Percentiles rank a stretch among this genome's conserved stretches.
phyloP scores from a whole-genome alignment of 2,113 vertebrate genomes.

The Protobothrops mucrosquamatus region DNA sequence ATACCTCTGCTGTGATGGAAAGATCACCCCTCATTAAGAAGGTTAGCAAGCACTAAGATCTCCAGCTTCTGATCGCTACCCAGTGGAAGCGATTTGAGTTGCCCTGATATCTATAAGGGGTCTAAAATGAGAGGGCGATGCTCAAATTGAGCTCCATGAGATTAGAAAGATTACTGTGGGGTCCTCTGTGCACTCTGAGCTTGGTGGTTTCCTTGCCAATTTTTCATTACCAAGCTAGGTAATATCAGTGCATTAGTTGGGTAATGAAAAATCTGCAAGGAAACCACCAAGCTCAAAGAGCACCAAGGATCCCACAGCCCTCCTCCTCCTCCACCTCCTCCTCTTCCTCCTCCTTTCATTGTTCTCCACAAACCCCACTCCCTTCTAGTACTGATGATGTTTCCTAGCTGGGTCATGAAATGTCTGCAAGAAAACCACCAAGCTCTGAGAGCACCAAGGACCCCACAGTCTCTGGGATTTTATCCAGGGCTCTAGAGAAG shows the following conservation, averaged over 20 bases:
- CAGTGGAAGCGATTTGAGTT: not conserved
- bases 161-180: not conserved
- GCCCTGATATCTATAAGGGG: too few relatives aligned
- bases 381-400: too few relatives aligned
- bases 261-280: not conserved
- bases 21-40: not conserved
- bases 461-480: not conserved
- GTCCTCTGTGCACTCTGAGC: not conserved
- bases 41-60: not conserved
- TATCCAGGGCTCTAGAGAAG: not conserved
- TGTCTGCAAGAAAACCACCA: too few relatives aligned
- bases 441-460: too few relatives aligned
- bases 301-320: not conserved
- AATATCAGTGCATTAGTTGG: not conserved
- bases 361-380: too few relatives aligned
- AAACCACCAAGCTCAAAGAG: not conserved
- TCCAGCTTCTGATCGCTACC: too few relatives aligned
- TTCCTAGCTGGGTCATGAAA: too few relatives aligned
- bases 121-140: not conserved
- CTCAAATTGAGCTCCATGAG: not conserved
- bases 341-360: too few relatives aligned
- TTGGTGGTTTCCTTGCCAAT: not conserved
- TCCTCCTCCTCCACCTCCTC: too few relatives aligned
- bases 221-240: not conserved
- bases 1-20: not conserved